phyloP scores from a whole-genome alignment of 1,140 invertebrate species.

The Nymphalis io region DNA sequence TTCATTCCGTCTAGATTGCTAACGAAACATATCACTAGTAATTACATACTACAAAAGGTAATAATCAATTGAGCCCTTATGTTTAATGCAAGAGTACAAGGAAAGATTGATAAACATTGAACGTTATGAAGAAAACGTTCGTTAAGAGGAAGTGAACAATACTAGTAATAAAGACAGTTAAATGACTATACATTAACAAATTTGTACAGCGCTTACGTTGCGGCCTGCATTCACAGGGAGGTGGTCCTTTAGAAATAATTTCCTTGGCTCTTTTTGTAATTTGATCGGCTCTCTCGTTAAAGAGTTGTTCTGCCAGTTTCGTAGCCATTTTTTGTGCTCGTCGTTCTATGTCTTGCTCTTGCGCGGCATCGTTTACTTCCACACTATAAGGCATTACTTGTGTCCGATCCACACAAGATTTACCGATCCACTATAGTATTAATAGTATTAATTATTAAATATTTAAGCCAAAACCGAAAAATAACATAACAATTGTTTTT shows the following conservation, averaged over 20 bases:
- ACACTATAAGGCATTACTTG: slow-evolving; percentile 30
- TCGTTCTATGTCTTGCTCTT: slow-evolving; percentile 52
- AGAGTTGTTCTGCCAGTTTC: slow-evolving; percentile 62
- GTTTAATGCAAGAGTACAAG: slow-evolving; percentile 23
- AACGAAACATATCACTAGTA: slow-evolving; percentile 17
- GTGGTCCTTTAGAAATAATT: slow-evolving; percentile 48
- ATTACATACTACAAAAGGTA: slow-evolving; percentile 7
- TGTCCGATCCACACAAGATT: slow-evolving; percentile 55
- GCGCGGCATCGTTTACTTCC: slow-evolving; percentile 46
- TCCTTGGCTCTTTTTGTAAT: slow-evolving; percentile 55
- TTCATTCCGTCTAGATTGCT: slow-evolving; percentile 21
- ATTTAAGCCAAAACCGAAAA: background rate
- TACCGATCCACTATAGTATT: slow-evolving; percentile 60
- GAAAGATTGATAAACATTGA: slow-evolving; percentile 26
- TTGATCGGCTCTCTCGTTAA: slow-evolving; percentile 58
- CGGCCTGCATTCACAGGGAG: slow-evolving; percentile 59
- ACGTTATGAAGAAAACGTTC: slow-evolving; percentile 21
- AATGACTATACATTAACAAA: background rate
- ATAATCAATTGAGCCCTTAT: slow-evolving; percentile 1
- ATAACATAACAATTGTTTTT: background rate
- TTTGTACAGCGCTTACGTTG: slow-evolving; percentile 19
- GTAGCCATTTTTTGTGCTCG: slow-evolving; percentile 59
- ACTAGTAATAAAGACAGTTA: slow-evolving; percentile 14
- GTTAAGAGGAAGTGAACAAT: slow-evolving; percentile 12
- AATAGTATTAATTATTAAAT: background rate